Evolutionary conservation across 2,888 invertebrate genomes (phyloP).

Genomic region (Trisateles emortualis): DNA sequence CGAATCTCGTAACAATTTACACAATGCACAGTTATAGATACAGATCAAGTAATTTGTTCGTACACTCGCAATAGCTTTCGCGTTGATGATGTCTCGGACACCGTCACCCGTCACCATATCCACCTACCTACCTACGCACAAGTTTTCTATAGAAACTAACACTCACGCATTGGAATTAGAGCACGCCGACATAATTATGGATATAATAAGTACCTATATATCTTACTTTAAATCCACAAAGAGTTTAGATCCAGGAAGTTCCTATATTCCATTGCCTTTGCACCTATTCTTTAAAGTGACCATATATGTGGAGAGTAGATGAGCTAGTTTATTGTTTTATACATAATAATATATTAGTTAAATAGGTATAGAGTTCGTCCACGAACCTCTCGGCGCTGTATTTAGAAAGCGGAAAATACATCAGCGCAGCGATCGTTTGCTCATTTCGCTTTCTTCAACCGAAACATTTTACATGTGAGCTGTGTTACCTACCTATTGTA

Average conservation of each 20-base stretch:
- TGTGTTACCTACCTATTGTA: constrained; percentile 49
- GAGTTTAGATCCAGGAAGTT: background rate
- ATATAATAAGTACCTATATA: no score
- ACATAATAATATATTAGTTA: no score
- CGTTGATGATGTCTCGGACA: constrained; percentile 11
- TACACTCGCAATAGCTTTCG: constrained; percentile 21
- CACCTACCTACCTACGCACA: background rate
- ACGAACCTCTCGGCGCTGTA: constrained; percentile 57
- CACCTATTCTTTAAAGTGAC: no score
- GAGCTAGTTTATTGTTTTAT: constrained; percentile 9
- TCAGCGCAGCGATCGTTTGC: constrained; percentile 64
- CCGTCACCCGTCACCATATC: constrained; percentile 1
- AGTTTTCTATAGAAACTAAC: constrained; percentile 26
- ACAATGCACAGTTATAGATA: constrained; percentile 38
- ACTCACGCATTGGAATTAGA: constrained; percentile 6
- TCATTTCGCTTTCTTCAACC: constrained; percentile 75
- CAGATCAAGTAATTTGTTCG: constrained; percentile 41
- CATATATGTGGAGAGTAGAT: no score
- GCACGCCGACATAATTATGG: constrained; percentile 1
- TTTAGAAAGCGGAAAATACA: constrained; percentile 84
- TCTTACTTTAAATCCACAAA: background rate
- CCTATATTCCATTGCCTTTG: no score
- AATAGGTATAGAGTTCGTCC: constrained; percentile 30
- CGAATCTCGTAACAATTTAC: constrained; percentile 28
- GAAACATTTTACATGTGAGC: constrained; percentile 70